Percentiles rank a stretch among this genome's conserved stretches.
These are phyloP conservation scores for Dermochelys coriacea DNA, from an alignment of 2,797 vertebrate species.

Conservation along the genomic window DNA sequence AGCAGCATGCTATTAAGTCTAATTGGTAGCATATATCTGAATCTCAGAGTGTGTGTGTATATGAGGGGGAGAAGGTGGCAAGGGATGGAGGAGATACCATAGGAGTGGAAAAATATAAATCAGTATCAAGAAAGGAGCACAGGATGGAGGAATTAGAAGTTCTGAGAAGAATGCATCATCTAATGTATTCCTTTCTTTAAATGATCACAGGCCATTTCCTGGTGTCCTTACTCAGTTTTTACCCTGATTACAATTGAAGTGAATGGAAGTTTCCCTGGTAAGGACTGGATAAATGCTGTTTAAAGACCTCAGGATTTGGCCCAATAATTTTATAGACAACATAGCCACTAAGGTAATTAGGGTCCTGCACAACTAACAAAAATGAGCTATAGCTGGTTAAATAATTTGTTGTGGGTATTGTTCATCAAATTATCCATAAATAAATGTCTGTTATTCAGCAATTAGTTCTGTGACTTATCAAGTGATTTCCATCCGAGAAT, in stretches of 20 bases:
- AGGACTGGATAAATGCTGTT: neutral
- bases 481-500: neutral
- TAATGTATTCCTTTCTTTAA: neutral
- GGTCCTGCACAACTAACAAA: neutral
- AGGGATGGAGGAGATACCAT: neutral
- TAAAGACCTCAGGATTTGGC: constrained; percentile 4
- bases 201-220: neutral
- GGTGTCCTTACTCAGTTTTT: neutral
- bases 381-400: neutral
- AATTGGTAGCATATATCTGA: neutral
- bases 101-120: too few species aligned
- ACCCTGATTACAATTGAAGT: neutral
- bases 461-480: constrained; percentile 21
- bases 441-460: neutral
- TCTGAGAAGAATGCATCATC: neutral
- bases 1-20: neutral
- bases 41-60: neutral
- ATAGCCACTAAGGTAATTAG: neutral
- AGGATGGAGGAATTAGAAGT: neutral
- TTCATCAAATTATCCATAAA: neutral
- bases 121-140: rapidly evolving
- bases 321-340: neutral
- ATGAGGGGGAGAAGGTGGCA: neutral
- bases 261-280: neutral
- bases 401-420: constrained; percentile 11